Percentiles rank a stretch among this genome's conserved stretches.
These are phyloP conservation scores for Numenius phaeopus DNA, from an alignment of 2,797 vertebrate genomes.

Conservation along the genomic window DNA sequence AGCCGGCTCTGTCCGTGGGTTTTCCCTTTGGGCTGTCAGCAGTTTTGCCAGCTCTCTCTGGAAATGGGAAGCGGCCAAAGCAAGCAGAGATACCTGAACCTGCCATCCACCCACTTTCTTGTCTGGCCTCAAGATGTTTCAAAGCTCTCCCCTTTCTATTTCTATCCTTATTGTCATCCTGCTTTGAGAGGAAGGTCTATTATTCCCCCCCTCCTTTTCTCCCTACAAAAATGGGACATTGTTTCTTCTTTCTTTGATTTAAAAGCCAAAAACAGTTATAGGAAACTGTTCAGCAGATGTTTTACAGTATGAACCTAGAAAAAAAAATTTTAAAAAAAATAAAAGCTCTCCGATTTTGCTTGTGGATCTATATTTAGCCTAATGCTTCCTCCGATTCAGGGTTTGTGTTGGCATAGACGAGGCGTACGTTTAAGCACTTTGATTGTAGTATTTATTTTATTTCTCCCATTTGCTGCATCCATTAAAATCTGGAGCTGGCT, in stretches of 20 bases:
- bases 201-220: slow-evolving; percentile 62
- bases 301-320: slow-evolving; percentile 78
- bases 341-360: slow-evolving; percentile 71
- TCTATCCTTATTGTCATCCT: slow-evolving; percentile 79
- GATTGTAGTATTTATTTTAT: slow-evolving; percentile 64
- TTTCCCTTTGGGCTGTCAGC: background rate
- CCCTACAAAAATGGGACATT: slow-evolving; percentile 81
- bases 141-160: slow-evolving; percentile 74
- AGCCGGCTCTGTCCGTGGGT: background rate
- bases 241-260: slow-evolving; percentile 86
- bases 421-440: slow-evolving; percentile 62
- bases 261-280: slow-evolving; percentile 86
- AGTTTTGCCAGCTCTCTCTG: background rate
- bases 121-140: slow-evolving; percentile 76
- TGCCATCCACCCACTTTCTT: slow-evolving; percentile 26
- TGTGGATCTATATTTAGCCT: slow-evolving; percentile 82
- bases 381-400: slow-evolving; percentile 83
- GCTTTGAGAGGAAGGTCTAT: slow-evolving; percentile 80
- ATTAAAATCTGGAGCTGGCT: slow-evolving; percentile 21
- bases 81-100: slow-evolving; percentile 54
- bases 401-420: slow-evolving; percentile 73
- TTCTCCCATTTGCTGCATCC: slow-evolving; percentile 42
- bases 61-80: slow-evolving; percentile 26
- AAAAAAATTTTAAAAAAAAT: slow-evolving; percentile 52
- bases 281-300: slow-evolving; percentile 88